A percentile compares a stretch with the other conserved stretches of the same genome.
Conservation (phyloP, 2,797 vertebrate species). For the Bryconaethiops microstoma region DNA sequence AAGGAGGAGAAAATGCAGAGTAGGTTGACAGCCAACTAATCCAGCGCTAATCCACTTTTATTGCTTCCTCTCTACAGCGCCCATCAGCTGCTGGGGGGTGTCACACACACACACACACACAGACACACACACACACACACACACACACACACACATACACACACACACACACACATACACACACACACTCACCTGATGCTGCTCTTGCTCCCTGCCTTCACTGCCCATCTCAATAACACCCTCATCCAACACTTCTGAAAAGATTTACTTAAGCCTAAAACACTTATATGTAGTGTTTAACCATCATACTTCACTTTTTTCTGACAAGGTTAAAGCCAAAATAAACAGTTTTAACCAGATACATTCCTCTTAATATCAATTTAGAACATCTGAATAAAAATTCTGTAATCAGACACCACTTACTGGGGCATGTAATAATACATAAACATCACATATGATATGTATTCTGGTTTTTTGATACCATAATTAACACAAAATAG, state of each 20-base stretch:
- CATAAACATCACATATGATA: too few species aligned
- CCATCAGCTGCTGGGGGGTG: constrained; percentile 19
- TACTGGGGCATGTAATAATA: too few species aligned
- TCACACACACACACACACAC: constrained; percentile 12
- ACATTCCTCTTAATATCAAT: too few species aligned
- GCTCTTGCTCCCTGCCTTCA: background rate
- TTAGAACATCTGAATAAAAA: too few species aligned
- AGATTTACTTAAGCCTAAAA: background rate
- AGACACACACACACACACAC: constrained; percentile 28
- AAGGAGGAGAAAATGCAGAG: constrained; percentile 36
- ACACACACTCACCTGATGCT: constrained; percentile 31
- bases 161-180: background rate
- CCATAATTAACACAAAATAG: too few species aligned
- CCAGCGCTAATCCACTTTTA: constrained; percentile 65
- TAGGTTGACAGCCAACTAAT: constrained; percentile 61
- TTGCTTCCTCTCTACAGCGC: constrained; percentile 50
- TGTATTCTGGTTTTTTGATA: too few species aligned
- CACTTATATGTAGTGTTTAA: background rate
- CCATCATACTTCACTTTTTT: background rate
- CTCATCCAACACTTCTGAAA: background rate
- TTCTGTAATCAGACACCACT: too few species aligned
- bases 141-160: constrained; percentile 11
- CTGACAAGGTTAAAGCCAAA: too few species aligned
- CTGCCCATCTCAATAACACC: background rate
- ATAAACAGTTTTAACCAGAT: too few species aligned